Evolutionary conservation across 1,140 invertebrate genomes (phyloP).

Genomic region (Pseudomyrmex gracilis): DNA sequence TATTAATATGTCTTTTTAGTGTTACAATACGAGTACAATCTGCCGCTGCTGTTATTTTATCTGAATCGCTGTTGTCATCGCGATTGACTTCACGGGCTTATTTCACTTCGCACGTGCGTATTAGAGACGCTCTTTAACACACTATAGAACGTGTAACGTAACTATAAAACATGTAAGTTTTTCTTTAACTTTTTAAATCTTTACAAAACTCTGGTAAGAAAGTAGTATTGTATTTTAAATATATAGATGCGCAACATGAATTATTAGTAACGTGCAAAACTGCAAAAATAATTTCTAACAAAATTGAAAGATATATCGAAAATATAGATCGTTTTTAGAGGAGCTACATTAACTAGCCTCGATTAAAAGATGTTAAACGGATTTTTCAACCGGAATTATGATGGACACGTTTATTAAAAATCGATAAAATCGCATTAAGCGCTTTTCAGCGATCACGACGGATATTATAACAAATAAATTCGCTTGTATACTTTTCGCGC

Average conservation of each 20-base stretch:
- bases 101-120: no score
- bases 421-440: conserved; percentile 45
- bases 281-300: conserved; percentile 16
- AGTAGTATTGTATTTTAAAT: background rate
- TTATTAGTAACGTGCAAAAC: background rate
- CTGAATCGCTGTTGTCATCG: no score
- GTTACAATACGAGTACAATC: no score
- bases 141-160: no score
- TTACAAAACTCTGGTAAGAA: background rate
- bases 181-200: background rate
- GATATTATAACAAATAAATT: conserved; percentile 7
- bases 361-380: conserved; percentile 23
- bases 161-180: no score
- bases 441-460: conserved; percentile 26
- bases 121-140: no score
- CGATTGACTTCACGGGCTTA: no score
- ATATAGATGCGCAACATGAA: no score
- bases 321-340: background rate
- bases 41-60: no score
- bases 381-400: conserved; percentile 45
- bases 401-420: conserved; percentile 52
- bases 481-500: background rate
- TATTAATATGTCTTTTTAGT: no score
- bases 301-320: conserved; percentile 15
- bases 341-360: conserved; percentile 7